Conservation (phyloP, 2,888 invertebrate species). For the Phyto melanocephala region DNA sequence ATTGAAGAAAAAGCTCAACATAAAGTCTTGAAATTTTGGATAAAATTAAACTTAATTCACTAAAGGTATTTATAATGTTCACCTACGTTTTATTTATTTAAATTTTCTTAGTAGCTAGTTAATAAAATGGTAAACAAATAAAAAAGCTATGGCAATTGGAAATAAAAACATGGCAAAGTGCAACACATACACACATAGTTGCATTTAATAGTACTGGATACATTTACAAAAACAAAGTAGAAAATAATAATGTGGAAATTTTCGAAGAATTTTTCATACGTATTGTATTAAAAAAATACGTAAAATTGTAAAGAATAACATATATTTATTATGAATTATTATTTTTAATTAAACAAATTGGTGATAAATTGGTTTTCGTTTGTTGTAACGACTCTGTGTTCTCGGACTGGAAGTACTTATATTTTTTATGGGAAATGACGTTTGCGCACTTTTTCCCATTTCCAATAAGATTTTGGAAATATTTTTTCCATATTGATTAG, state of each 20-base stretch:
- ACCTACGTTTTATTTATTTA: no score
- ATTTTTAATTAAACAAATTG: no score
- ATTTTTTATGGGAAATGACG: constrained; percentile 64
- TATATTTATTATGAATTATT: no score
- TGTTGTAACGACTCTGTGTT: constrained; percentile 42
- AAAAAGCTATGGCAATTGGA: constrained; percentile 17
- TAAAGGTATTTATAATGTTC: neutral
- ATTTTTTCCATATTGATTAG: constrained; percentile 78
- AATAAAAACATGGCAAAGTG: constrained; percentile 12
- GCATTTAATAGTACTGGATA: constrained; percentile 27
- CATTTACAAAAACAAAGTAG: neutral
- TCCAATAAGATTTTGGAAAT: constrained; percentile 71
- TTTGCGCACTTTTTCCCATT: constrained; percentile 67
- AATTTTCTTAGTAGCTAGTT: neutral
- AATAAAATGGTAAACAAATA: neutral
- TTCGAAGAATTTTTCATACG: no score
- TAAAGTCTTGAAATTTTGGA: no score
- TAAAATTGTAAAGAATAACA: no score
- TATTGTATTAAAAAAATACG: no score
- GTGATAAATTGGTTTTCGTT: no score
- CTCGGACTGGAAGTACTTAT: constrained; percentile 38
- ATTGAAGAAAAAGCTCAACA: no score
- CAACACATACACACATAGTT: constrained; percentile 57
- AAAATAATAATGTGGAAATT: no score
- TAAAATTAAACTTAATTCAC: neutral